Conservation (phyloP, 2,113 vertebrate species). For the Saguinus imperator region DNA sequence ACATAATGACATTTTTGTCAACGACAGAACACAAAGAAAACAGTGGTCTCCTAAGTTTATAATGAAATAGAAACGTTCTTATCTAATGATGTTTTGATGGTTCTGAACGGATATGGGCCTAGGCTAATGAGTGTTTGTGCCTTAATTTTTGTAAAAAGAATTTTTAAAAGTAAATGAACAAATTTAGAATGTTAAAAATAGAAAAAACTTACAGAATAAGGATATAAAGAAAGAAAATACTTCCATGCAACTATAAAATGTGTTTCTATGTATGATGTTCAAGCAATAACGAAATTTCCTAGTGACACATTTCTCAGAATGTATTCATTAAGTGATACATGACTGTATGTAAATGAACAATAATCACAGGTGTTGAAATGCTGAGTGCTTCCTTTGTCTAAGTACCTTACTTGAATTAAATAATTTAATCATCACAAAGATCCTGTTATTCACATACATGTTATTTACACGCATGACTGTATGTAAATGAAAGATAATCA, state of each 20-base stretch:
- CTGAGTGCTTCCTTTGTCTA: neutral
- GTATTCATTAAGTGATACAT: neutral
- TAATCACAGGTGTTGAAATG: neutral
- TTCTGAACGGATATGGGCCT: neutral
- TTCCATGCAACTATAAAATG: neutral
- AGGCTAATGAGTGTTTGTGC: neutral
- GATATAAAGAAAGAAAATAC: neutral
- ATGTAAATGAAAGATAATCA: neutral
- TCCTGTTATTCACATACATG: neutral
- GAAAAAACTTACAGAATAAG: neutral
- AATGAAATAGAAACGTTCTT: neutral
- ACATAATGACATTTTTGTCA: neutral
- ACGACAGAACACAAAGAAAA: neutral
- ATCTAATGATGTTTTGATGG: neutral
- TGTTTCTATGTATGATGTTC: neutral
- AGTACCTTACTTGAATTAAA: neutral
- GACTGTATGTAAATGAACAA: neutral
- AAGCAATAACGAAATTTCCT: neutral
- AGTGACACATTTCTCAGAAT: neutral
- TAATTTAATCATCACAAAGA: conserved; percentile 4
- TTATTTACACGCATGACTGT: neutral
- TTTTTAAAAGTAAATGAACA: neutral
- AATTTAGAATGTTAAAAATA: neutral
- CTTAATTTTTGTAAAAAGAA: neutral
- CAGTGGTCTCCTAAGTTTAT: neutral